Percentiles rank a stretch among this genome's conserved stretches.
Evolutionary conservation across 2,888 invertebrate species (phyloP).

Genomic region (Anthophora plumipes): DNA sequence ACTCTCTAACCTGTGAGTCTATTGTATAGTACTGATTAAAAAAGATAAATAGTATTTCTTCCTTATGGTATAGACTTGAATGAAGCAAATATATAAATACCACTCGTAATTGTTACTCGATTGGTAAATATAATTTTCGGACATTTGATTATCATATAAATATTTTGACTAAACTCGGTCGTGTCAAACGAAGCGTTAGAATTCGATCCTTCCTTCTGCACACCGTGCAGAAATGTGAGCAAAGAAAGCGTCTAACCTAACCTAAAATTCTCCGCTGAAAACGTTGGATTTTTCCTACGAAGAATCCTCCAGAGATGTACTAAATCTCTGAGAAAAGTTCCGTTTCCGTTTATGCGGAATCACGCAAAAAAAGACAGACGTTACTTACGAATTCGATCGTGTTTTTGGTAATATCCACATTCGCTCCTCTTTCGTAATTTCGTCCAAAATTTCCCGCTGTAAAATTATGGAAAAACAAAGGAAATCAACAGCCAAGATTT

Average conservation of each 20-base stretch:
- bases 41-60: too few relatives aligned
- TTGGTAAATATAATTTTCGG: not conserved
- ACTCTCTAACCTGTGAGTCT: too few relatives aligned
- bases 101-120: too few relatives aligned
- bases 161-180: not conserved
- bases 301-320: constrained; percentile 12
- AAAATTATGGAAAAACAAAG: not conserved
- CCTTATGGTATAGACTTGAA: too few relatives aligned
- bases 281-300: constrained; percentile 15
- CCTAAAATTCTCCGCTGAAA: constrained; percentile 29
- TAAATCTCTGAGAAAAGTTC: constrained; percentile 6
- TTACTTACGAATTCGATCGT: not conserved
- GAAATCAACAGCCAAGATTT: not conserved
- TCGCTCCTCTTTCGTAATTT: not conserved
- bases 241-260: not conserved
- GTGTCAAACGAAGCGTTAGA: not conserved
- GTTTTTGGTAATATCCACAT: too few relatives aligned
- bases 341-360: not conserved
- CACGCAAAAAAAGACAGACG: not conserved
- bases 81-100: too few relatives aligned
- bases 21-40: too few relatives aligned
- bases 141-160: not conserved
- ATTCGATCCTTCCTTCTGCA: not conserved
- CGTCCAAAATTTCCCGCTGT: not conserved
- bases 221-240: not conserved